Evolutionary conservation across 1,140 invertebrate species (phyloP), one percentile per base, ranked within the genome.

Genomic region (Bicyclus anynana): DNA sequence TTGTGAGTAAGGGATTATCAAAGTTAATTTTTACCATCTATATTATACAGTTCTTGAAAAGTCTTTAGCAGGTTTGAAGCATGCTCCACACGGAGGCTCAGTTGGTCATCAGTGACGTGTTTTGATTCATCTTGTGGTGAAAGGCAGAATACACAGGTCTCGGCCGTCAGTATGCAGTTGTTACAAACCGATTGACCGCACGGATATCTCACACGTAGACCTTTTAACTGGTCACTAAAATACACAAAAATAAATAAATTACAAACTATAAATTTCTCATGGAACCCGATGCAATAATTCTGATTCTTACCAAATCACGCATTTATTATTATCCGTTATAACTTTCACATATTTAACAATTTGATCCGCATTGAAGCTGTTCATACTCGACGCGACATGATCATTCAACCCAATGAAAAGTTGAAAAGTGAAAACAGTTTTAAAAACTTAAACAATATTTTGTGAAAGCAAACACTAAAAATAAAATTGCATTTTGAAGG

Each of bases 121-220:
- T 13, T 33, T 7, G 56, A 23, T 47, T 29, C 50, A 42, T 46
- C 40, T 1, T 62, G 50, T 23, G 65, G 66, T 37, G 73, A 65
- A 23, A 69, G 23, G 52, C 82, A 87, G 23, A 65, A 53, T 16
- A 62, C 55, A 59, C 84, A 87, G 13, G 65, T 53, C 35, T 63
- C 62, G 14, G 64, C 63, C 38, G 35, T 54, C 16, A 23, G n/a
- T 10, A 62, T 55, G 63, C 84, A 87, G 21, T 64, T 58, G 13
- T 69, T 54, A 67, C 84, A 87, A 38, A 60, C 54, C 17, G 58
- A 53, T 49, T 85, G 81, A 16, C 84, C 84, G 65, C 82, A 85
- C 9, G 67, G 37, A 62, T 71, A 85, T 62, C 82, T 69, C 26
- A 69, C 12, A 44, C 68, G 70, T 7, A 27, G 18, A 23, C 65